Conservation (phyloP, 2,888 invertebrate species). For the Lasiommata megera region DNA sequence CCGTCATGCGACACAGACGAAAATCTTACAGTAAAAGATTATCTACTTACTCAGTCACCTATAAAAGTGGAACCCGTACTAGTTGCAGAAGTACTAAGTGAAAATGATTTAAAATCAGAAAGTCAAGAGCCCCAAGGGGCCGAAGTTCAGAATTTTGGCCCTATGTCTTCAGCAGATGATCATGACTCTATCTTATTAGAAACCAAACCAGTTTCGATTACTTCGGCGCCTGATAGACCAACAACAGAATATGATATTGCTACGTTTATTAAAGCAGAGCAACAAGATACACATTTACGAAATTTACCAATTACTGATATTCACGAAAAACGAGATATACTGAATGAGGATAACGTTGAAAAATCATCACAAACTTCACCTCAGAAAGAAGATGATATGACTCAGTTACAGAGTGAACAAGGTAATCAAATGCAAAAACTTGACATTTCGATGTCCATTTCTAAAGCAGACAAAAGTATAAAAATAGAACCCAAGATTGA, state of each 20-base stretch:
- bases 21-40: not conserved
- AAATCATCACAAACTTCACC: slow-evolving; percentile 17
- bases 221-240: slow-evolving; percentile 31
- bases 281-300: slow-evolving; percentile 47
- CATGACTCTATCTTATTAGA: slow-evolving; percentile 28
- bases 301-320: not conserved
- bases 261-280: slow-evolving; percentile 59
- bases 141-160: slow-evolving; percentile 52
- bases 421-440: slow-evolving; percentile 32
- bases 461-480: slow-evolving; percentile 47
- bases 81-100: slow-evolving; percentile 48
- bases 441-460: slow-evolving; percentile 61
- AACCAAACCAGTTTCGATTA: not conserved
- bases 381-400: not conserved
- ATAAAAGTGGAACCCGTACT: slow-evolving; percentile 45
- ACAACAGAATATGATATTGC: slow-evolving; percentile 45
- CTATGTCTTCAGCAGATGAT: slow-evolving; percentile 42
- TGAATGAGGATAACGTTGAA: not conserved
- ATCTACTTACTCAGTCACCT: not conserved
- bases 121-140: slow-evolving; percentile 46
- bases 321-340: not conserved
- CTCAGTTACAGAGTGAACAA: not conserved
- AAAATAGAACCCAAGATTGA: slow-evolving; percentile 55
- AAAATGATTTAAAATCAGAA: slow-evolving; percentile 41
- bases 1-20: not conserved